Conservation (phyloP, 2,888 invertebrate species). For the Beris morrisii region DNA sequence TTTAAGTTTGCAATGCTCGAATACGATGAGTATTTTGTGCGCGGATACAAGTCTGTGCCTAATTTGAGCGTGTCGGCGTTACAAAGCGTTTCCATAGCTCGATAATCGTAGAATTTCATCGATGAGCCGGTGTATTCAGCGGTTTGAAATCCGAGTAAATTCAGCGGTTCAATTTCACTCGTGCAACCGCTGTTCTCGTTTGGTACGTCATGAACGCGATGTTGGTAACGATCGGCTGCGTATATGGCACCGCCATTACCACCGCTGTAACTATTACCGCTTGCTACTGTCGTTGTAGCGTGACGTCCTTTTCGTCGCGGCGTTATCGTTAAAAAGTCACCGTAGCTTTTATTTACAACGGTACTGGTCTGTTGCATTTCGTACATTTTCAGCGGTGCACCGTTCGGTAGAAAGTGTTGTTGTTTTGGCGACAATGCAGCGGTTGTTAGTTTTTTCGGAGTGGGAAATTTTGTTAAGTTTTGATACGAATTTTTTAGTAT, state of each 20-base stretch:
- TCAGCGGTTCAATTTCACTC: constrained; percentile 45
- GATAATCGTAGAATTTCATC: constrained; percentile 47
- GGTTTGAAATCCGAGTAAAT: not conserved
- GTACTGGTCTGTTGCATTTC: constrained; percentile 37
- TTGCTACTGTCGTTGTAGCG: constrained; percentile 25
- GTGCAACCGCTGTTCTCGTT: constrained; percentile 43
- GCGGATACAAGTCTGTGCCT: constrained; percentile 45
- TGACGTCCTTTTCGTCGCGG: constrained; percentile 48
- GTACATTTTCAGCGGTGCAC: constrained; percentile 31
- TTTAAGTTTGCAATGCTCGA: constrained; percentile 27
- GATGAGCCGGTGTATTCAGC: constrained; percentile 22
- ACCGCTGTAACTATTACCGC: not conserved
- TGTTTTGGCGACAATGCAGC: constrained; percentile 7
- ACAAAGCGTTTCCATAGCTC: constrained; percentile 48
- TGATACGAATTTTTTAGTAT: constrained; percentile 23
- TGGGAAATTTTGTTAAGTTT: constrained; percentile 11
- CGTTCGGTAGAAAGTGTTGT: constrained; percentile 21
- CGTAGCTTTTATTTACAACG: constrained; percentile 50
- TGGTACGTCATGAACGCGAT: constrained; percentile 43
- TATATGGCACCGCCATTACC: not conserved
- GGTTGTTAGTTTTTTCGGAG: constrained; percentile 22
- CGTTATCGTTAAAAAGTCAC: constrained; percentile 51
- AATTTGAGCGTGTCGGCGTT: constrained; percentile 52
- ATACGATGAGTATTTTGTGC: constrained; percentile 15
- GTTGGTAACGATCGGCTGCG: constrained; percentile 36